Evolutionary conservation across 2,888 invertebrate genomes (phyloP), one percentile per base, ranked within the genome.

Genomic region (Acrobeloides nanus): DNA sequence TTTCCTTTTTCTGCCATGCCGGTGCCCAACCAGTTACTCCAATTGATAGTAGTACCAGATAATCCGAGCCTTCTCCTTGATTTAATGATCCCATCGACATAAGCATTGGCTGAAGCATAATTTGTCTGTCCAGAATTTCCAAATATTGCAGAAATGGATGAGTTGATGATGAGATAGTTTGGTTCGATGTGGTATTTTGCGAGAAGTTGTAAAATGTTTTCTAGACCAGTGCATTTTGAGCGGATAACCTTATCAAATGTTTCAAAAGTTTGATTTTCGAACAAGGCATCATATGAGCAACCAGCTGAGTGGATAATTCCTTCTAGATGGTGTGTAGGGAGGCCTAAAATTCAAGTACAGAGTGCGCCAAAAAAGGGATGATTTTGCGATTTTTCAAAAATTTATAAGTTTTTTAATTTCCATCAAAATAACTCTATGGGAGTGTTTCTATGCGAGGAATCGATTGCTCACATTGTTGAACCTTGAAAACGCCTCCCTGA

Each of bases 11-110:
- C 57, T 4, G 70, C 70, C 65, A 70, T 66, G 21, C 70, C 70
- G 12, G 60, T 57, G 21, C 67, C 66, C 10, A 51, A 37, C 70
- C 70, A 70, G 38, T 67, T 70, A 18, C 67, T 69, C 70, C 70
- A 70, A 43, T 63, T 61, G 35, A 70, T 62, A 2, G 61, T 49
- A 10, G 55, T 57, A 10, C 62, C 61, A 4, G 21, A 21, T 20
- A 31, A 35, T 12, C 32, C 42, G 1, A 15, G 17, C 4, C 15
- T 25, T 7, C 48, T 35, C n/a, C 21, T 17, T n/a, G 21, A 24
- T 15, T n/a, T 15, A 4, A 42, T 20, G 23, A 58, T 25, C 8
- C 18, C 18, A 32, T 70, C 66, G 34, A 66, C 42, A 31, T 49
- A 53, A 0, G 57, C 57, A 43, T 70, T 70, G 15, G 66, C 54